phyloP scores from a whole-genome alignment of 2,113 vertebrate genomes.

The Elgaria multicarinata region DNA sequence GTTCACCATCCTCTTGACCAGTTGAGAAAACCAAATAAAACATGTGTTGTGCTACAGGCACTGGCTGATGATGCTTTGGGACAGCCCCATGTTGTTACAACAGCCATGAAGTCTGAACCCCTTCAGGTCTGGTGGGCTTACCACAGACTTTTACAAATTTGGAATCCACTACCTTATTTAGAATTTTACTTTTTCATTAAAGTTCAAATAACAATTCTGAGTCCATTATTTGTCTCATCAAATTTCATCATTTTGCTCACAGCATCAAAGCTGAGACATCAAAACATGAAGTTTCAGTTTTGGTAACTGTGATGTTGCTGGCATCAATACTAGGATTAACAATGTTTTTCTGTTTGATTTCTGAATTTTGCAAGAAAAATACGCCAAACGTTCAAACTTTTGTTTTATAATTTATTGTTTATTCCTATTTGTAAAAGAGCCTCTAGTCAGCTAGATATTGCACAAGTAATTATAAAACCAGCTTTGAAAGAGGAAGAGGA shows the following conservation, averaged over 20 bases:
- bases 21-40: too few species aligned
- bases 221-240: background rate
- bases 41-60: too few species aligned
- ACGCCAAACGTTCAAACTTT: background rate
- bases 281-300: background rate
- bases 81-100: too few species aligned
- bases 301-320: background rate
- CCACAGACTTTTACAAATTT: background rate
- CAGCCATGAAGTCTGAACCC: too few species aligned
- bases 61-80: too few species aligned
- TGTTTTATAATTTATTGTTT: background rate
- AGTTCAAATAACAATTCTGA: background rate
- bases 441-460: background rate
- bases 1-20: too few species aligned
- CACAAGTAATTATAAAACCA: background rate
- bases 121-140: too few species aligned
- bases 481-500: background rate
- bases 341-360: background rate
- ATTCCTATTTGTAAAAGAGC: background rate
- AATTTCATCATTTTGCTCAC: background rate
- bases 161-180: background rate
- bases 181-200: background rate
- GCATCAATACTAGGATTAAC: background rate
- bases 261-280: background rate
- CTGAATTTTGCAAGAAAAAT: background rate